Percentiles rank a stretch among this genome's conserved stretches.
Conservation (phyloP, 2,888 invertebrate genomes). For the Argynnis bischoffii region DNA sequence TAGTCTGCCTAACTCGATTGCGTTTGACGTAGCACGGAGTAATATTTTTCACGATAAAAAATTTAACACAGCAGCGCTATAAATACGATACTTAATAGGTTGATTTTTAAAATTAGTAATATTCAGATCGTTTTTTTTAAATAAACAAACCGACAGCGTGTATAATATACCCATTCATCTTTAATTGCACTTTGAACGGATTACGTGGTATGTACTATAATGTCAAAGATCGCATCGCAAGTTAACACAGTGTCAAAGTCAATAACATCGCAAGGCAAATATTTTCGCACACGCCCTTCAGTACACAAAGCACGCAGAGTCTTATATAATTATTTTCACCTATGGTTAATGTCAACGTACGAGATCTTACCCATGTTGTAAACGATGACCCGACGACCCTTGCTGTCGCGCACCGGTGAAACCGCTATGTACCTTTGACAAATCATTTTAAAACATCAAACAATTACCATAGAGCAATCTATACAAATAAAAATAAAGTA, state of each 20-base stretch:
- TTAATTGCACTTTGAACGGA: not conserved
- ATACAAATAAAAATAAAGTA: no score
- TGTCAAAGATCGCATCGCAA: conserved; percentile 22
- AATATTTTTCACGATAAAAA: not conserved
- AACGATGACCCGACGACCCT: conserved; percentile 88
- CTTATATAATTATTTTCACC: conserved; percentile 27
- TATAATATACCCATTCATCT: not conserved
- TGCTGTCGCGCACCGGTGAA: conserved; percentile 87
- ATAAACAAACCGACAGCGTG: not conserved
- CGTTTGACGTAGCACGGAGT: not conserved
- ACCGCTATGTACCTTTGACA: conserved; percentile 86
- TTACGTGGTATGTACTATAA: conserved; percentile 1
- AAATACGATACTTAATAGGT: not conserved
- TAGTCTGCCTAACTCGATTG: not conserved
- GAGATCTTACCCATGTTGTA: conserved; percentile 80
- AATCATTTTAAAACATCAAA: no score
- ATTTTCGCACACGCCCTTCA: conserved; percentile 26
- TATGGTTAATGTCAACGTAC: conserved; percentile 44
- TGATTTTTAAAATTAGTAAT: no score
- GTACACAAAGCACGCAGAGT: conserved; percentile 19
- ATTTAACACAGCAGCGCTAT: not conserved
- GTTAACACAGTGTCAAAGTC: conserved; percentile 35
- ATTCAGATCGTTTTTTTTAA: not conserved
- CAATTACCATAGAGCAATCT: no score
- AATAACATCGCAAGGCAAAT: conserved; percentile 32